Base-by-base conservation (phyloP, 1,140 invertebrate genomes). In the Tetragnatha versicolor region DNA sequence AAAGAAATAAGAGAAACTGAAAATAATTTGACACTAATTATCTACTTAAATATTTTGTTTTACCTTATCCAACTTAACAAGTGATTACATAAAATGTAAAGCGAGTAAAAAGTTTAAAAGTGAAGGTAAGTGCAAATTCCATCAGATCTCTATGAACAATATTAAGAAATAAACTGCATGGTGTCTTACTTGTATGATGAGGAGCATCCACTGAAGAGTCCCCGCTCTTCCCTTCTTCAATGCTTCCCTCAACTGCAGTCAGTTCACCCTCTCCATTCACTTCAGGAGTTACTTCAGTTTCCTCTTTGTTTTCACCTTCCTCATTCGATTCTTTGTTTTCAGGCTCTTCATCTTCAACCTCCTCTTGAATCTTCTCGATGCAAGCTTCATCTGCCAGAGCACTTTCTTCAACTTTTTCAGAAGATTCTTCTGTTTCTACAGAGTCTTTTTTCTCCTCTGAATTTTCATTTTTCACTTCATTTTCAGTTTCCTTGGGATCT, bases 181-280 rank as follows among this genome's bases (percentile, higher is more conserved):
- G 27, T 68, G 47, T 29, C 47, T 77, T 65, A 77, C 73, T 77
- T 55, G 73, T 77, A 20, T 77, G 73, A 55, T 76, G 68, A 10
- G 70, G 29, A n/a, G 47, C 5, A 1, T 79, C 55, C 9, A 29
- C 42, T 25, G 42, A n/a, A 35, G 20, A 10, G 27, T 70, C 33
- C n/a, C 49, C 17, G 47, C n/a, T 17, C 14, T 29, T 53, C 29
- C 65, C 51, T 29, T 49, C 61, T n/a, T n/a, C n/a, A 20, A 58
- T 79, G 17, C 55, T 69, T 61, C 69, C 63, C 25, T 27, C 20
- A 45, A 55, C 76, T 25, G 10, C 17, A 25, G 45, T 12, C 39
- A 14, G 49, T 37, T 79, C 76, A 55, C 12, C n/a, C 7, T 20
- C 9, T 61, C 51, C 68, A 42, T 51, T 51, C 20, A n/a, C 37